phyloP scores from a whole-genome alignment of 2,888 invertebrate species.

The Chelonus formosanus region DNA sequence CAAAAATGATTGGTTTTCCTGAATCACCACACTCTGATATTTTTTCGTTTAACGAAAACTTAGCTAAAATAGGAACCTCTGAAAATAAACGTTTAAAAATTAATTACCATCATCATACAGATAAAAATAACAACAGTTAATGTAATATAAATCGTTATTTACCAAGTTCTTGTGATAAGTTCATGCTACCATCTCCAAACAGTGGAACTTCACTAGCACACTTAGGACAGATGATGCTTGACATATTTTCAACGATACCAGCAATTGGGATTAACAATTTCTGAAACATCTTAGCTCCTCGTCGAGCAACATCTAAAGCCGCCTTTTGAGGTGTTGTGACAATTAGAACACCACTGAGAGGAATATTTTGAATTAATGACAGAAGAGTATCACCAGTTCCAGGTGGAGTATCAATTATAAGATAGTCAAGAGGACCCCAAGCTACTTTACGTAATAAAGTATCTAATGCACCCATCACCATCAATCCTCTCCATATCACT shows the following conservation, averaged over 20 bases:
- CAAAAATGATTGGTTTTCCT: conserved; percentile 79
- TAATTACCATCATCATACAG: not conserved
- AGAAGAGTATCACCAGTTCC: conserved; percentile 96
- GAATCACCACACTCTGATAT: conserved; percentile 77
- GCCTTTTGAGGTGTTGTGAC: conserved; percentile 93
- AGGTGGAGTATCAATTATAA: conserved; percentile 94
- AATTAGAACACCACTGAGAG: conserved; percentile 85
- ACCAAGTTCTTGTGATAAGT: conserved; percentile 73
- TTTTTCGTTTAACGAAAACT: conserved; percentile 77
- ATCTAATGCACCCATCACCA: conserved; percentile 96
- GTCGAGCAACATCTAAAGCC: conserved; percentile 83
- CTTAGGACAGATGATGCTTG: conserved; percentile 77
- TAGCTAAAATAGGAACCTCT: conserved; percentile 72
- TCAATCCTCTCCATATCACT: conserved; percentile 93
- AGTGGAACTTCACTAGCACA: conserved; percentile 79
- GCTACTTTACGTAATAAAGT: conserved; percentile 84
- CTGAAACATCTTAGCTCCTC: conserved; percentile 88
- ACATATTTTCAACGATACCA: conserved; percentile 94
- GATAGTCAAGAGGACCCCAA: conserved; percentile 88
- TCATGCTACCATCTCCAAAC: conserved; percentile 75
- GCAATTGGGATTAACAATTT: conserved; percentile 83
- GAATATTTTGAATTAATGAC: conserved; percentile 88
- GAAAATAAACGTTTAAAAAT: conserved; percentile 22
- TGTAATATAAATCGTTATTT: conserved; percentile 30
- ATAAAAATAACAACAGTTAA: too few species aligned